Conservation (phyloP, 2,113 vertebrate genomes). For the Scophthalmus maximus region DNA sequence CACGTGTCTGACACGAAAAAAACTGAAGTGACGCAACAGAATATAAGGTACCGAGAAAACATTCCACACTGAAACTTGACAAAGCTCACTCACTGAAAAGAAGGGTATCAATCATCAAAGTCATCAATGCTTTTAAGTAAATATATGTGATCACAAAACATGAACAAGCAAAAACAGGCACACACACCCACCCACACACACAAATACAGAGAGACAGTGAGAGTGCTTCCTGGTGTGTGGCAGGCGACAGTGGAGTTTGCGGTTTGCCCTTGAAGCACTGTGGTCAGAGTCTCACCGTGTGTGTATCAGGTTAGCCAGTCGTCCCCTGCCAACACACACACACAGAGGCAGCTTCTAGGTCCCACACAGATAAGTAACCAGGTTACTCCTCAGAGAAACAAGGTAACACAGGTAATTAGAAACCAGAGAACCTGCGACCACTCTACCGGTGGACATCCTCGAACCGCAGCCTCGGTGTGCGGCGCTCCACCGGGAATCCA, state of each 20-base stretch:
- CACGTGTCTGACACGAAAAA: slow-evolving; percentile 50
- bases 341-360: not conserved
- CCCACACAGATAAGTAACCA: not conserved
- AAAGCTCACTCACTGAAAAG: not conserved
- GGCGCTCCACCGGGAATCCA: not conserved
- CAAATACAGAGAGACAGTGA: not conserved
- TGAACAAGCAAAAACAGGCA: not conserved
- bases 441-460: not conserved
- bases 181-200: not conserved
- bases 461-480: not conserved
- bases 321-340: not conserved
- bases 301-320: not conserved
- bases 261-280: not conserved
- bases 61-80: too few relatives aligned
- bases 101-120: not conserved
- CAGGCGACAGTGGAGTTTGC: not conserved
- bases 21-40: slow-evolving; percentile 11
- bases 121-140: not conserved
- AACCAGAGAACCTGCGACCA: not conserved
- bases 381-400: not conserved
- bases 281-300: not conserved
- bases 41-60: too few relatives aligned
- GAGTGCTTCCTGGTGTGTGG: not conserved
- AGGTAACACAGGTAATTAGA: not conserved
- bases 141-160: not conserved